Conservation (phyloP, 64 coral and sea anemone species). For the Montipora capricornis region DNA sequence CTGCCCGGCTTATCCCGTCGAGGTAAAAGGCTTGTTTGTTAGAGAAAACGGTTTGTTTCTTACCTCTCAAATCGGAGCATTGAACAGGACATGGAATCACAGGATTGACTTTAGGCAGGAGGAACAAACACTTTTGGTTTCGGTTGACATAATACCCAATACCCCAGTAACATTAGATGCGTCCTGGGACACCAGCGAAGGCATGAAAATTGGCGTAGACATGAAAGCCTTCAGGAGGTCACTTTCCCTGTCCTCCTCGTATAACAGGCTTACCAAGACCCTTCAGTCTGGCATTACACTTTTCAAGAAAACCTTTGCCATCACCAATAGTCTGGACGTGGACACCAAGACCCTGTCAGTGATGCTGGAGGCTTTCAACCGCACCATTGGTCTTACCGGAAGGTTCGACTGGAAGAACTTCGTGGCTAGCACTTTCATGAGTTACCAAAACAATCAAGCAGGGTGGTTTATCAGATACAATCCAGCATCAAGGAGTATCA, state of each 20-base stretch:
- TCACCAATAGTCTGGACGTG: constrained; percentile 70
- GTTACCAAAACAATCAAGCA: constrained; percentile 68
- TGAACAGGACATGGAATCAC: constrained; percentile 85
- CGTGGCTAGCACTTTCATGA: constrained; percentile 75
- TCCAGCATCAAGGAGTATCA: constrained; percentile 72
- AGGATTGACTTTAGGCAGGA: constrained; percentile 64
- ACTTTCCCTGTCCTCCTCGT: constrained; percentile 56
- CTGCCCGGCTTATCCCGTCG: constrained; percentile 53
- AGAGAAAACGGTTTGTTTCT: constrained; percentile 71
- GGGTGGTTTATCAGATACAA: constrained; percentile 83
- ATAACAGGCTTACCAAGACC: constrained; percentile 73
- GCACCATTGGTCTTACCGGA: constrained; percentile 78
- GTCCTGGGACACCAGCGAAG: constrained; percentile 69
- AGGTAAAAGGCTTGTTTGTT: constrained; percentile 59
- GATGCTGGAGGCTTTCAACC: constrained; percentile 54
- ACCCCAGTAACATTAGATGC: constrained; percentile 65
- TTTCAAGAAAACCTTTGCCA: constrained; percentile 70
- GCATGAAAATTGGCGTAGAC: constrained; percentile 74
- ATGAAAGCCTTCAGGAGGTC: constrained; percentile 82
- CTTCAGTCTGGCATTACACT: constrained; percentile 71
- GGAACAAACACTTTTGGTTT: constrained; percentile 58
- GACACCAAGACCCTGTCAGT: constrained; percentile 73
- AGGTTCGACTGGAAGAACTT: constrained; percentile 87
- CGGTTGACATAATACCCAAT: constrained; percentile 81
- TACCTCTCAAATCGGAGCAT: constrained; percentile 60